phyloP scores from a whole-genome alignment of 2,888 invertebrate genomes.

The Alloscopus bannaensis region DNA sequence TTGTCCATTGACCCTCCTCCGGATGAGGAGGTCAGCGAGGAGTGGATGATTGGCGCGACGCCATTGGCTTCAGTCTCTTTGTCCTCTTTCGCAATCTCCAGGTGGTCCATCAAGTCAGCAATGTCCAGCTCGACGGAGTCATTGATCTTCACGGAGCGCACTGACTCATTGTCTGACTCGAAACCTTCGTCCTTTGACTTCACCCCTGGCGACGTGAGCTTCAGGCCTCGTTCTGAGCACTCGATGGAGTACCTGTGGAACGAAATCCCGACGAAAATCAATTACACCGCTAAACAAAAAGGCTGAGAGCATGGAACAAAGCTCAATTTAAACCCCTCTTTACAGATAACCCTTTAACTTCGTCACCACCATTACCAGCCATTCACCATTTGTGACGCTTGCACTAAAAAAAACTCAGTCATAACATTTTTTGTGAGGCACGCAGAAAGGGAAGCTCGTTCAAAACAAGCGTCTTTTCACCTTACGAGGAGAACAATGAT shows the following conservation, averaged over 20 bases:
- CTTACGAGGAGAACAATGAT: too few relatives aligned
- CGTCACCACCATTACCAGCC: too few relatives aligned
- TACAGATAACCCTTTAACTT: too few relatives aligned
- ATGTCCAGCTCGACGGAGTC: slow-evolving; percentile 68
- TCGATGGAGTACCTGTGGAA: slow-evolving; percentile 72
- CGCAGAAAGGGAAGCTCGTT: too few relatives aligned
- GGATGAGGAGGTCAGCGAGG: slow-evolving; percentile 68
- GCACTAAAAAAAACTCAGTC: too few relatives aligned
- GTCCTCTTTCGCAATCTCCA: slow-evolving; percentile 69
- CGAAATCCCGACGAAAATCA: too few relatives aligned
- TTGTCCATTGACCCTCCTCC: slow-evolving; percentile 71
- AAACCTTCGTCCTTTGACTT: slow-evolving; percentile 73
- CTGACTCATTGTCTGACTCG: slow-evolving; percentile 72
- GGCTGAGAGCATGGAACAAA: neutral
- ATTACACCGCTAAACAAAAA: neutral
- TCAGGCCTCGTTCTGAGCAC: slow-evolving; percentile 72
- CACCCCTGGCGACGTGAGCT: slow-evolving; percentile 70
- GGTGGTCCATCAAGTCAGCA: slow-evolving; percentile 68
- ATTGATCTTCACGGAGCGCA: slow-evolving; percentile 70
- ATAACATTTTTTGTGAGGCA: too few relatives aligned
- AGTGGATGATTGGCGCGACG: slow-evolving; percentile 47
- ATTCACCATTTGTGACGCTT: too few relatives aligned
- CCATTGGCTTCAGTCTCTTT: slow-evolving; percentile 69
- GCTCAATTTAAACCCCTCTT: too few relatives aligned
- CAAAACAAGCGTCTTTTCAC: too few relatives aligned